Evolutionary conservation across 2,113 vertebrate species (phyloP), one percentile per base, ranked within the genome.

Genomic region (Crocuta crocuta): DNA sequence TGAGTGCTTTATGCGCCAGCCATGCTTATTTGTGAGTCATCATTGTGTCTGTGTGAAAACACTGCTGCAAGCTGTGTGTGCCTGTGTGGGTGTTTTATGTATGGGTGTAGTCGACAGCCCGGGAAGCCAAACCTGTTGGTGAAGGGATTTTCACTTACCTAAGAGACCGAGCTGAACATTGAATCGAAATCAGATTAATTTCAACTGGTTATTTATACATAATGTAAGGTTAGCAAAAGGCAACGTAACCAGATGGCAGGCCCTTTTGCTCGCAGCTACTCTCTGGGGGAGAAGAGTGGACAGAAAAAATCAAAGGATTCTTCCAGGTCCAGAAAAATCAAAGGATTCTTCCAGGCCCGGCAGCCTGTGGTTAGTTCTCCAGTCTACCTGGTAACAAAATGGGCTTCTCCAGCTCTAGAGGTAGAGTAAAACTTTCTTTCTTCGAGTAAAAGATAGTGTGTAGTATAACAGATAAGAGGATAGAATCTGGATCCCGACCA

Each of bases 41-140:
- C 96, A 97, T 96, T 94, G 61, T 95, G 93, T 91, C 91, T 98
- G 97, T 98, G 90, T 93, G 92, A 93, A 98, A 95, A 91, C 94
- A 80, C 80, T 55, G 97, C 91, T 96, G 78, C 48, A 71, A 96
- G 95, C 95, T 89, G 61, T 95, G 94, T 97, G 91, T 96, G 94
- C 91, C 76, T 79, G 85, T 93, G 98, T 97, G 96, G 97, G 97
- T 97, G 96, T 97, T 97, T 98, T 97, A 93, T 87, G 71, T 82
- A 85, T 91, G 97, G 95, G 97, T 96, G 97, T 97, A 89, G 91
- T 97, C 94, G 91, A 74, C 78, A 94, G 94, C 86, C 61, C 79
- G 94, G 89, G 97, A 96, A 95, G 95, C 55, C 88, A 96, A 97
- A 96, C 97, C 98, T 97, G 97, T 96, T 97, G 94, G 97, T 94